A percentile compares a stretch with the other conserved stretches of the same genome.
Evolutionary conservation across 2,888 invertebrate genomes (phyloP).

Genomic region (Pristionchus exspectatus): DNA sequence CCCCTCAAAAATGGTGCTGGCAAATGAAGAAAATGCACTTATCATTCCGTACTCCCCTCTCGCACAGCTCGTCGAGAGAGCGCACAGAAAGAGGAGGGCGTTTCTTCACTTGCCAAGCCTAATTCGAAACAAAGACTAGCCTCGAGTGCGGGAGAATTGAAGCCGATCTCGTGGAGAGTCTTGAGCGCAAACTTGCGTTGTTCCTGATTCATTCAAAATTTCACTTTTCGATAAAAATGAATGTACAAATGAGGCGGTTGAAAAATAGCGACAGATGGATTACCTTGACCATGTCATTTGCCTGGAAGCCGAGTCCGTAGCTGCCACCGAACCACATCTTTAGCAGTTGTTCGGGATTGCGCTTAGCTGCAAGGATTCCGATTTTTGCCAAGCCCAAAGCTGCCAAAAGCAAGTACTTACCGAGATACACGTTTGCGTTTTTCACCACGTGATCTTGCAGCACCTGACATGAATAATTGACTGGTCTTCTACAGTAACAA

Average conservation of each 20-base stretch:
- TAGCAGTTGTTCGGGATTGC: neutral
- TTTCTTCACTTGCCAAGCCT: no score
- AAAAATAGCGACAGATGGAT: no score
- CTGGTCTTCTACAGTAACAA: neutral
- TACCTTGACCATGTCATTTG: neutral
- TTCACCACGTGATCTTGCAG: constrained; percentile 25
- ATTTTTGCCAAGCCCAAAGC: neutral
- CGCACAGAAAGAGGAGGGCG: no score
- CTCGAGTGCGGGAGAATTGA: neutral
- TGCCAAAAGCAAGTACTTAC: neutral
- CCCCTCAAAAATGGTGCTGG: no score
- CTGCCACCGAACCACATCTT: neutral
- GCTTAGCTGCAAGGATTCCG: neutral
- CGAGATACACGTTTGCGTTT: neutral
- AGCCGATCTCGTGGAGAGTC: neutral
- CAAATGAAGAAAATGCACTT: no score
- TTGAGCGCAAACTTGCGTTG: constrained; percentile 32
- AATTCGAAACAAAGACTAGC: neutral
- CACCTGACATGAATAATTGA: neutral
- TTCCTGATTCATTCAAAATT: no score
- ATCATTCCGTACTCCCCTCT: no score
- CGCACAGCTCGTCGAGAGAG: no score
- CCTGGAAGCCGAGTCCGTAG: constrained; percentile 26
- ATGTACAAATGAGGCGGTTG: no score
- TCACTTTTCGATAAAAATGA: no score